phyloP scores from a whole-genome alignment of 2,113 vertebrate genomes.

The Caranx melampygus region DNA sequence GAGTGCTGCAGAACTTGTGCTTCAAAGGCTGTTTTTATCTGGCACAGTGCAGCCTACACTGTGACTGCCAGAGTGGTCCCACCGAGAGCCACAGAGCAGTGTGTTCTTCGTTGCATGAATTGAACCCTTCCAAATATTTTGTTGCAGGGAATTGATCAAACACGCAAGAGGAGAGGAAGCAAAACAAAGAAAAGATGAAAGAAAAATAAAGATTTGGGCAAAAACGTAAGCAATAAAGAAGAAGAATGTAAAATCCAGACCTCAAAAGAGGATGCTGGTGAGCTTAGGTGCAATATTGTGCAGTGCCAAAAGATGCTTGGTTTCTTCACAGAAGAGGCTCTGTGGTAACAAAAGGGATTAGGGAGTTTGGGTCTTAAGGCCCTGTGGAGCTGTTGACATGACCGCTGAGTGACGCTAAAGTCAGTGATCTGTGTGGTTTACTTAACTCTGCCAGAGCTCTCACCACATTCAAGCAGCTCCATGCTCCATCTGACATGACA shows the following conservation, averaged over 20 bases:
- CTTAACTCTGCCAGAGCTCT: constrained; percentile 19
- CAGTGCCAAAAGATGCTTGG: constrained; percentile 8
- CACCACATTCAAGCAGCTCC: constrained; percentile 10
- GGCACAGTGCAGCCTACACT: constrained; percentile 26
- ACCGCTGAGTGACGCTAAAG: constrained; percentile 32
- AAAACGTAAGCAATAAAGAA: background rate
- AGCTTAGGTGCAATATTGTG: background rate
- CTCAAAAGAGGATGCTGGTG: constrained; percentile 14
- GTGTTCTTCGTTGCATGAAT: constrained; percentile 33
- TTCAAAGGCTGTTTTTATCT: constrained; percentile 63
- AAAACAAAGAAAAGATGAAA: constrained; percentile 4
- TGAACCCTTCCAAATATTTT: constrained; percentile 34
- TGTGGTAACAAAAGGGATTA: constrained; percentile 33
- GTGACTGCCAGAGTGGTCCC: constrained; percentile 52
- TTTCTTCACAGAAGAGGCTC: constrained; percentile 5
- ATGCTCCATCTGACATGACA: background rate
- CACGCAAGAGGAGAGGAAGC: constrained; percentile 1
- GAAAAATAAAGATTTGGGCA: background rate
- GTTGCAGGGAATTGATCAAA: constrained; percentile 50
- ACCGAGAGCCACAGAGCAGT: constrained; percentile 20
- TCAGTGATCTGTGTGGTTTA: constrained; percentile 31
- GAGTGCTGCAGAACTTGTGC: constrained; percentile 24
- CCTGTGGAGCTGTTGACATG: constrained; percentile 30
- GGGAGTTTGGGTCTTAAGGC: background rate
- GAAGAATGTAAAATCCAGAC: background rate